Percentiles rank a stretch among this genome's conserved stretches.
These are phyloP conservation scores for Vulpes vulpes DNA, from an alignment of 2,113 vertebrate species.

Conservation along the genomic window DNA sequence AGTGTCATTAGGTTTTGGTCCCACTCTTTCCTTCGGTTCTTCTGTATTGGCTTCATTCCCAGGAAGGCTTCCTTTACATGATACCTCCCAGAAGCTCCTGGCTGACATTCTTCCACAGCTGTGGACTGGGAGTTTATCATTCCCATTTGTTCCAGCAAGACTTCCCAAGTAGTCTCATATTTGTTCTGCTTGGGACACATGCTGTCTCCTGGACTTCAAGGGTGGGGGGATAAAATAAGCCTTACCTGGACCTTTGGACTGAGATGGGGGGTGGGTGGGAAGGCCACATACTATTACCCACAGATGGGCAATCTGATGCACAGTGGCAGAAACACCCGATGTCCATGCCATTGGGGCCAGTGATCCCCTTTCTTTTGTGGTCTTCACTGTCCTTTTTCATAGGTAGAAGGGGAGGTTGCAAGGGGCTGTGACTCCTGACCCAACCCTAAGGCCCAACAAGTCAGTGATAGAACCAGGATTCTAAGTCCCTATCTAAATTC, in stretches of 20 bases:
- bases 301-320: background rate
- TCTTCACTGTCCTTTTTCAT: background rate
- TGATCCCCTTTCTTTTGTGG: background rate
- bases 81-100: background rate
- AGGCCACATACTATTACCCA: background rate
- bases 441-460: background rate
- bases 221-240: background rate
- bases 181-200: background rate
- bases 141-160: background rate
- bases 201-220: background rate
- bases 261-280: background rate
- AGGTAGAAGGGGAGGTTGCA: background rate
- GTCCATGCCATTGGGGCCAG: background rate
- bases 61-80: background rate
- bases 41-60: slow-evolving; percentile 20
- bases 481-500: background rate
- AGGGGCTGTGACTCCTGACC: background rate
- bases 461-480: background rate
- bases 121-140: background rate
- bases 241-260: background rate
- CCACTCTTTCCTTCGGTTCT: background rate
- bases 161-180: background rate
- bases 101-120: background rate
- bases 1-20: background rate
- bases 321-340: background rate